Evolutionary conservation across 2,113 vertebrate species (phyloP).

Genomic region (Paedocypris sp.): DNA sequence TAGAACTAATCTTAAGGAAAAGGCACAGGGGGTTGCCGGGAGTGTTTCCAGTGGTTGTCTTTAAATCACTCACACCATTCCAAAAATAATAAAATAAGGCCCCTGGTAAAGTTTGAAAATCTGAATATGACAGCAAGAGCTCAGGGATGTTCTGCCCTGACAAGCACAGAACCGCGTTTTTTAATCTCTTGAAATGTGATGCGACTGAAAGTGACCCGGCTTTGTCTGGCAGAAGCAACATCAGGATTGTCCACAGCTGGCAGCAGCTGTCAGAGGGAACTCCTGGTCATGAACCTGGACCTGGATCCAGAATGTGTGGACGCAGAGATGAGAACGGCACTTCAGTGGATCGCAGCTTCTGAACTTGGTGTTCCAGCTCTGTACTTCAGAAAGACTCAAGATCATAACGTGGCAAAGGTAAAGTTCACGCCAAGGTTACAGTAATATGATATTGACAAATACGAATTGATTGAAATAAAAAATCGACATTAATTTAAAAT

Average conservation of each 20-base stretch:
- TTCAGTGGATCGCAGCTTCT: conserved; percentile 94
- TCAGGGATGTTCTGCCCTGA: too few relatives aligned
- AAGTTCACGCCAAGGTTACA: not conserved
- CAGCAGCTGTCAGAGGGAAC: conserved; percentile 57
- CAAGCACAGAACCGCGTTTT: not conserved
- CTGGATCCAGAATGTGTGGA: conserved; percentile 72
- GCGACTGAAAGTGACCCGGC: not conserved
- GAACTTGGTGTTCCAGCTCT: conserved; percentile 82
- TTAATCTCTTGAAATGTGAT: not conserved
- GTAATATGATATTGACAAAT: too few relatives aligned
- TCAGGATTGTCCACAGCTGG: conserved; percentile 53
- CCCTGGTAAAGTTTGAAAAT: too few relatives aligned
- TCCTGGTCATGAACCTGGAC: conserved; percentile 86
- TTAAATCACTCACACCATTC: too few relatives aligned
- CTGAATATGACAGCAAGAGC: too few relatives aligned
- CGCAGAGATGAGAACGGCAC: conserved; percentile 70
- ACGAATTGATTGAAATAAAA: too few relatives aligned
- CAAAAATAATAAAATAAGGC: too few relatives aligned
- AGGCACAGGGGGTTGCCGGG: too few relatives aligned
- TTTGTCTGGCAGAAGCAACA: conserved; percentile 57
- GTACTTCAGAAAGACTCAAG: conserved; percentile 84
- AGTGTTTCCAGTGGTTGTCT: too few relatives aligned
- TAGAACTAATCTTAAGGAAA: too few relatives aligned
- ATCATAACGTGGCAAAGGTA: conserved; percentile 76
- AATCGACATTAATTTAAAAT: too few relatives aligned